Conservation (phyloP, 2,797 vertebrate genomes). For the Pseudochirops corinnae region DNA sequence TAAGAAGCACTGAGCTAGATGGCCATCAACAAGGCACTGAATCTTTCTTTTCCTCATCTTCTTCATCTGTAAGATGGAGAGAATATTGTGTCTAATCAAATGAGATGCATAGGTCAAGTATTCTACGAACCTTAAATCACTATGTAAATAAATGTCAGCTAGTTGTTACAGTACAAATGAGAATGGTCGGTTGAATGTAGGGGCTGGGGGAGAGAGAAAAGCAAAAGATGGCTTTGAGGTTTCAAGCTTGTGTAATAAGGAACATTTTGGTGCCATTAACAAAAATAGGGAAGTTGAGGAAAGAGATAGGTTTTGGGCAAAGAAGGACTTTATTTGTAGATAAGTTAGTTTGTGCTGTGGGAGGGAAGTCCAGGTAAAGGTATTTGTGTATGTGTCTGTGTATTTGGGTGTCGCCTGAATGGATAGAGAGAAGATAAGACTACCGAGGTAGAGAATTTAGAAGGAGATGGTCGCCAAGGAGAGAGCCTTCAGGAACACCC, state of each 20-base stretch:
- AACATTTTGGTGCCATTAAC: neutral
- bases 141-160: neutral
- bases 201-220: neutral
- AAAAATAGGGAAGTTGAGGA: neutral
- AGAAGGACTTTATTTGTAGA: neutral
- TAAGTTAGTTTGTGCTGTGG: neutral
- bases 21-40: neutral
- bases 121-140: neutral
- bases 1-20: neutral
- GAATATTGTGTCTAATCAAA: neutral
- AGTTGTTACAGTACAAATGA: neutral
- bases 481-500: neutral
- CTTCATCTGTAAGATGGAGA: neutral
- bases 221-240: neutral
- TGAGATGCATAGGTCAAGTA: no score
- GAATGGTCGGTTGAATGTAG: neutral
- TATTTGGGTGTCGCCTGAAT: neutral
- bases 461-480: neutral
- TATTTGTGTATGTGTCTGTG: neutral
- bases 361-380: neutral
- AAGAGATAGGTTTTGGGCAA: neutral
- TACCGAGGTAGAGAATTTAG: neutral
- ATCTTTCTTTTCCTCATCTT: neutral
- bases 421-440: neutral
- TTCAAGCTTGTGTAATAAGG: neutral